Evolutionary conservation across 2,888 invertebrate genomes (phyloP), one percentile per base, ranked within the genome.

Genomic region (Epinotia brunnichana): DNA sequence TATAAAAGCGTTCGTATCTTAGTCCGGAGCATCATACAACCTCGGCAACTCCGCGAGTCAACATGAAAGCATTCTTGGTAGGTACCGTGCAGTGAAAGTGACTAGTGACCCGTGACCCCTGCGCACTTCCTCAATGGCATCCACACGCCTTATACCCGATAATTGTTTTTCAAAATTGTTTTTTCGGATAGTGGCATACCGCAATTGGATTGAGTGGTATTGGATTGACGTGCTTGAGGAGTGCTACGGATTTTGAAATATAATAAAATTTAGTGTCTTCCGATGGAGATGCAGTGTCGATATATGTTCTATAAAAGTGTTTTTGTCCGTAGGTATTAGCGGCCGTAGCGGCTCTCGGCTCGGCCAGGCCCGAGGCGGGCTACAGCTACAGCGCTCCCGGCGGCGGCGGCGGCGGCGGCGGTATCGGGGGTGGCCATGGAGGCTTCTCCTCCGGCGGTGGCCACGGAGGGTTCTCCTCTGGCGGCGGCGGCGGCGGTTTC

Each of bases 291-390:
- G 51, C 69, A 73, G 73, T 73, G 73, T 44, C 41, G 24, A 44
- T 51, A 63, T 51, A 57, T 73, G 57, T 63, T 72, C 3, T 72
- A 57, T 68, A 73, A 69, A 57, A 69, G 79, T 76, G 78, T 76
- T 79, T 83, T 85, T 83, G 80, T 79, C 78, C 79, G 81, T 87
- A 93, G 93, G 93, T 93, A 87, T 87, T 93, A 81, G 92, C 93
- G 82, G 93, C 93, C 87, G 91, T 94, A 77, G 90, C 94, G 88
- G 93, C 94, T 73, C 89, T 94, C 85, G 94, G 94, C 83, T 93
- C 94, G 85, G 94, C 94, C 72, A 90, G 94, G 75, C 95, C 95
- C 85, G 94, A 95, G 87, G 94, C 94, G 83, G 94, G 94, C 81
- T 94, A 94, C 87, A 94, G 94, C 86, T 94, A 94, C 89, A 92